Evolutionary conservation across 2,797 vertebrate species (phyloP).

Genomic region (Alauda arvensis): DNA sequence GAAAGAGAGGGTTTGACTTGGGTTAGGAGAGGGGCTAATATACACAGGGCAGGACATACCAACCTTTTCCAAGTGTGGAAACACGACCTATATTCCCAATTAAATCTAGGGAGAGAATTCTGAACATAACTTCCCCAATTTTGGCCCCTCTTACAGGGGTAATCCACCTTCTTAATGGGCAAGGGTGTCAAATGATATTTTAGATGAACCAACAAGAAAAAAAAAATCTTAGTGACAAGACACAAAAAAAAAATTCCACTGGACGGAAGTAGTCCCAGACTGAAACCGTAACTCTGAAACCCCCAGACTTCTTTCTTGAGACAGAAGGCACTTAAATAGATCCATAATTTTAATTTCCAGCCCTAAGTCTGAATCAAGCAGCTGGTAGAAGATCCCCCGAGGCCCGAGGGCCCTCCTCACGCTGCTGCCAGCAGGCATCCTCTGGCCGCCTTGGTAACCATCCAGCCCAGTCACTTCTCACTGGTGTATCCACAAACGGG

Average conservation of each 20-base stretch:
- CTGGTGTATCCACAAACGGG: slow-evolving; percentile 75
- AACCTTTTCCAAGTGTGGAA: slow-evolving; percentile 99
- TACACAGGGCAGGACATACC: slow-evolving; percentile 99
- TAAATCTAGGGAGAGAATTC: slow-evolving; percentile 99
- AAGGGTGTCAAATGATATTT: slow-evolving; percentile 81
- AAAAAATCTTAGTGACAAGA: slow-evolving; percentile 75
- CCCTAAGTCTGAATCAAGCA: slow-evolving; percentile 72
- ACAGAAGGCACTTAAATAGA: slow-evolving; percentile 72
- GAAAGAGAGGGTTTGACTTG: slow-evolving; percentile 88
- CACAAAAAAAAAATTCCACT: slow-evolving; percentile 75
- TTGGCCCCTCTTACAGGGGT: slow-evolving; percentile 83
- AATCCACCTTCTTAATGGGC: slow-evolving; percentile 85
- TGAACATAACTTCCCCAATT: slow-evolving; percentile 92
- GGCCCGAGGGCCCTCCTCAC: slow-evolving; percentile 37
- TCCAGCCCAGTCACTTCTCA: slow-evolving; percentile 71
- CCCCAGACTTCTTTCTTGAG: slow-evolving; percentile 79
- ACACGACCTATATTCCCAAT: slow-evolving; percentile 99
- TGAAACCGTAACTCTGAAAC: slow-evolving; percentile 72
- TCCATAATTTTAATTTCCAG: slow-evolving; percentile 72
- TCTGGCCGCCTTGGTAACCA: slow-evolving; percentile 71
- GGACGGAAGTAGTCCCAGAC: slow-evolving; percentile 76
- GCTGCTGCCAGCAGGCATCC: slow-evolving; percentile 61
- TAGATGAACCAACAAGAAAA: slow-evolving; percentile 78
- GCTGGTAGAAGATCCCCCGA: slow-evolving; percentile 67
- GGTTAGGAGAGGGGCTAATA: slow-evolving; percentile 97